Evolutionary conservation across 2,888 invertebrate species (phyloP), one percentile per base, ranked within the genome.

Genomic region (Tyria jacobaeae): DNA sequence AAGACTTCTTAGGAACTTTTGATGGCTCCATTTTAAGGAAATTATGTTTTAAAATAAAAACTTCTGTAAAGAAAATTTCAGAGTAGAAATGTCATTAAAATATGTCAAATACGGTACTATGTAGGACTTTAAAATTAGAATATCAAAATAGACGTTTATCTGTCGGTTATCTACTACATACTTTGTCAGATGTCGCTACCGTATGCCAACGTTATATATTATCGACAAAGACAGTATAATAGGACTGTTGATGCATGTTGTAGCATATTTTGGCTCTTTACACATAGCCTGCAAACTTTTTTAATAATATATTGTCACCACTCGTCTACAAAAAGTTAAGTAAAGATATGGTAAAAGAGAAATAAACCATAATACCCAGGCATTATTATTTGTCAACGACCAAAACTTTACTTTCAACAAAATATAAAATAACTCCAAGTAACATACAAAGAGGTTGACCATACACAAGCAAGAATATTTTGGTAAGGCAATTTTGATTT

Each of bases 1-100:
- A 80, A 60, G 77, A 78, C 52, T 76, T 77, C 0, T 54, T 50
- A 35, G 44, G 50, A 56, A 52, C 61, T 64, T 65, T 62, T 48
- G 71, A 56, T 65, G 71, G 49, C 66, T 71, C 59, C 76, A 71
- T 71, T 53, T 68, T 63, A 61, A 27, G 48, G 37, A 24, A 35
- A 49, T 25, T 47, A 53, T 55, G 35, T 34, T 17, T 58, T 58
- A 47, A 31, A 54, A 12, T 44, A 44, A 41, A 49, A 60, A 53
- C 54, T 57, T 34, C 41, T 56, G 35, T 60, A 64, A 63, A 62
- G 50, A 60, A 60, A 72, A 67, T 59, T 73, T 68, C 54, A 48
- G 59, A 51, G 27, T 57, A 60, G n/a, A 34, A 49, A 35, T 70
- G 64, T 60, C 69, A 70, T 61, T 67, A 37, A 63, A 57, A 39